These are phyloP conservation scores for Protodeltote pygarga DNA, from an alignment of 2,888 invertebrate species.

Conservation along the genomic window DNA sequence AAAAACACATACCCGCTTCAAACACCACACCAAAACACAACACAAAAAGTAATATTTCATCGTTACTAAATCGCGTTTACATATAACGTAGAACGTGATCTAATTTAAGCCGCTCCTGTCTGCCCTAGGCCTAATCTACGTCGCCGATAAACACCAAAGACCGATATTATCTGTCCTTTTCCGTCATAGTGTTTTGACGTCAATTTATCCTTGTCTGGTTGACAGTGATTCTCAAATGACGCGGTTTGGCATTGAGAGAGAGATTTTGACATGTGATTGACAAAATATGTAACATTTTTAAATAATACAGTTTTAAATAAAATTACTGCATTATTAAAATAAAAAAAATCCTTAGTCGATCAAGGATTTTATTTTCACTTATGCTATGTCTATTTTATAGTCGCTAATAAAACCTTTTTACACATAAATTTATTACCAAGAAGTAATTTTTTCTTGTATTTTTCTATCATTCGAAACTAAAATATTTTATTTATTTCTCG, in stretches of 20 bases:
- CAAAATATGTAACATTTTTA: too few relatives aligned
- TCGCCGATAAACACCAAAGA: conserved; percentile 53
- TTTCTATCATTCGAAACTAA: too few relatives aligned
- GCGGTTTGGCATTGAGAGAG: not conserved
- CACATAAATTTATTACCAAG: too few relatives aligned
- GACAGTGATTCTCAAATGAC: conserved; percentile 31
- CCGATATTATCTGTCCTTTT: conserved; percentile 56
- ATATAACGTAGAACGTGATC: conserved; percentile 45
- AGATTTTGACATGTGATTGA: too few relatives aligned
- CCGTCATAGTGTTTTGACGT: conserved; percentile 56
- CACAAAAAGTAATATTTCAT: conserved; percentile 51
- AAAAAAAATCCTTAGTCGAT: too few relatives aligned
- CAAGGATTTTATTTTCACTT: too few relatives aligned
- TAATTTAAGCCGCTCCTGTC: conserved; percentile 49
- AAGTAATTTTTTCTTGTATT: too few relatives aligned
- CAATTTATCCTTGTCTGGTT: conserved; percentile 61
- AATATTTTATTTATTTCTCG: too few relatives aligned
- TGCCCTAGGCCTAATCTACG: conserved; percentile 52
- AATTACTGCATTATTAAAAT: too few relatives aligned
- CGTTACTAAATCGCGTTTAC: conserved; percentile 48
- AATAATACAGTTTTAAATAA: too few relatives aligned
- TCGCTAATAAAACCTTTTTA: too few relatives aligned
- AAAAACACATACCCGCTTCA: conserved; percentile 40
- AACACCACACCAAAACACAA: conserved; percentile 34
- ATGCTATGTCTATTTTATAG: too few relatives aligned